These are phyloP conservation scores for Hypomecis atomaria DNA, from an alignment of 2,888 invertebrate species.

Conservation along the genomic window DNA sequence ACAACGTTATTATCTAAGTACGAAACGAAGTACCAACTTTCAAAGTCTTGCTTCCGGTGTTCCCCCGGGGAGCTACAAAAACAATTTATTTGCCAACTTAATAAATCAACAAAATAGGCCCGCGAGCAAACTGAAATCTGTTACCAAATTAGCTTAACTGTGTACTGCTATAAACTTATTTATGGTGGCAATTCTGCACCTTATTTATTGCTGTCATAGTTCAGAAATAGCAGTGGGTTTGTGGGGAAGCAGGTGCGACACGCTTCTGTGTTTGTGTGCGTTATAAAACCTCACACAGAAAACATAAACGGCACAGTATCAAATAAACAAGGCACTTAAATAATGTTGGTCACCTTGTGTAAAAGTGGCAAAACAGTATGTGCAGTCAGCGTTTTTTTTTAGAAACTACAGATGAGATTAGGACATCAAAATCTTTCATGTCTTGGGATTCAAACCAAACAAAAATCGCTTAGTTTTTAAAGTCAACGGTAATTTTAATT, in stretches of 20 bases:
- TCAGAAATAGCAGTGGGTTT: conserved; percentile 6
- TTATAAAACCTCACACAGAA: background rate
- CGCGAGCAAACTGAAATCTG: conserved; percentile 37
- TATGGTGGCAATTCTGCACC: conserved; percentile 56
- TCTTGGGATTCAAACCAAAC: too few relatives aligned
- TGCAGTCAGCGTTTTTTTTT: too few relatives aligned
- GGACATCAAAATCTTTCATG: too few relatives aligned
- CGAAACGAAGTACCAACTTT: conserved; percentile 13
- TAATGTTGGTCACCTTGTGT: too few relatives aligned
- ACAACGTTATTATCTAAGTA: conserved; percentile 13
- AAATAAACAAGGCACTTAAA: background rate
- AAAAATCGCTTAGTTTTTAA: too few relatives aligned
- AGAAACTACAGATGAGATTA: too few relatives aligned
- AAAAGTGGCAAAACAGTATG: too few relatives aligned
- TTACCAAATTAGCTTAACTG: conserved; percentile 45
- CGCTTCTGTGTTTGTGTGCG: background rate
- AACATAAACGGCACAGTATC: background rate
- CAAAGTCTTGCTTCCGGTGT: conserved; percentile 6
- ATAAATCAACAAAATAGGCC: conserved; percentile 38
- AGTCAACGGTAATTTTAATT: too few relatives aligned
- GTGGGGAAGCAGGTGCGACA: background rate
- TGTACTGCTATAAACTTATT: conserved; percentile 55
- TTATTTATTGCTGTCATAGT: conserved; percentile 52
- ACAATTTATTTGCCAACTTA: conserved; percentile 29
- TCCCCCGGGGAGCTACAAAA: conserved; percentile 22